Evolutionary conservation across 2,888 invertebrate species (phyloP).

Genomic region (Chesias legatella): DNA sequence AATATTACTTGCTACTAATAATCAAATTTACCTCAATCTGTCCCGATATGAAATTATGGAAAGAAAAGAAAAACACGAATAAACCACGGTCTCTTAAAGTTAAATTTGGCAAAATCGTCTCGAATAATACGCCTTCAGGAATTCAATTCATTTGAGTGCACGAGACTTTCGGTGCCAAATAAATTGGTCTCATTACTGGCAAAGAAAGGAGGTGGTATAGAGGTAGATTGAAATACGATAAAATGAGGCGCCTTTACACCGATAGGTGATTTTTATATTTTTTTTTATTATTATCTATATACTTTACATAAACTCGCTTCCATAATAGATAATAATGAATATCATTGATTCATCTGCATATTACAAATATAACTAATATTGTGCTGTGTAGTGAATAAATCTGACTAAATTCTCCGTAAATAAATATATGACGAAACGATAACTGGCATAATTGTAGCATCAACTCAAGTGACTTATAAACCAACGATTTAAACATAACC

Average conservation of each 20-base stretch:
- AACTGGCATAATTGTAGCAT: no score
- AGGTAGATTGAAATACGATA: conserved; percentile 39
- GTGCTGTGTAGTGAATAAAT: no score
- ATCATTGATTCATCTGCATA: no score
- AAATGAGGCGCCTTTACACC: conserved; percentile 37
- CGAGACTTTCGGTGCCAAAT: conserved; percentile 46
- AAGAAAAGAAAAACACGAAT: conserved; percentile 10
- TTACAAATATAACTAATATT: no score
- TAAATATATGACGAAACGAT: no score
- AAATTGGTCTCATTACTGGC: conserved; percentile 61
- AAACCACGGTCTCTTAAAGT: conserved; percentile 21
- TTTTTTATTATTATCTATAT: no score
- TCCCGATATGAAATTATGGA: conserved; percentile 8
- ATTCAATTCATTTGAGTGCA: conserved; percentile 56
- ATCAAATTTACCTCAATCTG: conserved; percentile 2
- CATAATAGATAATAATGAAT: no score
- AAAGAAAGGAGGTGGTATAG: conserved; percentile 41
- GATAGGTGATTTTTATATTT: conserved; percentile 3
- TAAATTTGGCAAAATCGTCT: conserved; percentile 25
- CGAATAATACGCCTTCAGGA: conserved; percentile 30
- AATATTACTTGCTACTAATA: neutral
- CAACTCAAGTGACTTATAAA: no score
- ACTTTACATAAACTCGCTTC: no score
- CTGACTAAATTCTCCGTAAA: no score
- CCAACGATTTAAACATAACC: no score